These are phyloP conservation scores for Aleadryas rufinucha DNA, from an alignment of 2,113 vertebrate species.

Conservation along the genomic window DNA sequence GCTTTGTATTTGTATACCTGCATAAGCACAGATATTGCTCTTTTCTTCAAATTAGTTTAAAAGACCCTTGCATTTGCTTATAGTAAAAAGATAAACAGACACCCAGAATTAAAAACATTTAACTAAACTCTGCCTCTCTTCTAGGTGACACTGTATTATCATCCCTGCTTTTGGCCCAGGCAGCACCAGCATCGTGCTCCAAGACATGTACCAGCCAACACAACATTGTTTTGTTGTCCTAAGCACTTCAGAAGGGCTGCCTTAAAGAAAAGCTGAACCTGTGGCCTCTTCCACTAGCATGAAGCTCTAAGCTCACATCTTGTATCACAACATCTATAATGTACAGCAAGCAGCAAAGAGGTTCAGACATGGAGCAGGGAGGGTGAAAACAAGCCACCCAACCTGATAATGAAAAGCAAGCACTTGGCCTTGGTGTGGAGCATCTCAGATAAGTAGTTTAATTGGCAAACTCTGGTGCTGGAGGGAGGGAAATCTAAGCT, in stretches of 20 bases:
- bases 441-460: slow-evolving; percentile 63
- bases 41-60: neutral
- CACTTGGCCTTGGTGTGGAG: slow-evolving; percentile 39
- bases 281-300: neutral
- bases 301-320: neutral
- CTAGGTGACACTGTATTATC: neutral
- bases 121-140: neutral
- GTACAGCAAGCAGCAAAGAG: neutral
- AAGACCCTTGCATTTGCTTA: neutral
- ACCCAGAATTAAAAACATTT: neutral
- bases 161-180: neutral
- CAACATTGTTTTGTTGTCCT: neutral
- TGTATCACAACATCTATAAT: neutral
- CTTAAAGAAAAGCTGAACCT: neutral
- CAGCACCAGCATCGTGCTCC: neutral
- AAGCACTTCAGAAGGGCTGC: neutral
- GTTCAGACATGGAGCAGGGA: slow-evolving; percentile 1
- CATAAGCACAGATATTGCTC: neutral
- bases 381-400: slow-evolving; percentile 31
- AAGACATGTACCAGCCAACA: neutral
- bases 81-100: neutral
- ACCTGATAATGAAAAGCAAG: slow-evolving; percentile 55
- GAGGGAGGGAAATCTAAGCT: slow-evolving; percentile 59
- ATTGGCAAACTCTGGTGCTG: slow-evolving; percentile 49
- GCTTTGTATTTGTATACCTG: neutral